phyloP scores from a whole-genome alignment of 2,888 invertebrate genomes.

The Scaptomyza polygonia region DNA sequence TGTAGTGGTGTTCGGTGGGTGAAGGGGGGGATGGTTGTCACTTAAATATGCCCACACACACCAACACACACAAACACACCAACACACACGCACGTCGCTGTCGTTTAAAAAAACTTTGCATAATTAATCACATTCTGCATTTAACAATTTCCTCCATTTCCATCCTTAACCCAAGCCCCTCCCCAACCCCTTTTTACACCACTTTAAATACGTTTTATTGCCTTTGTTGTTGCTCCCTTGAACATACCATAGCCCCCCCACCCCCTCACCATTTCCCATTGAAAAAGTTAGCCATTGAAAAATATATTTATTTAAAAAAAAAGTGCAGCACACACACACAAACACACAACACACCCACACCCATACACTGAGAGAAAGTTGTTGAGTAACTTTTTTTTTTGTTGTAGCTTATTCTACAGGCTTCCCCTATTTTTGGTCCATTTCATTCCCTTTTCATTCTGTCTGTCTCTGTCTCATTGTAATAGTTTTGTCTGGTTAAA shows the following conservation, averaged over 20 bases:
- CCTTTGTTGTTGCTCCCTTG: background rate
- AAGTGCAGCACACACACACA: background rate
- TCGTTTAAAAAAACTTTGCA: constrained; percentile 64
- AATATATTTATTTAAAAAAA: no score
- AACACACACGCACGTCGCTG: constrained; percentile 2
- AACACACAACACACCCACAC: background rate
- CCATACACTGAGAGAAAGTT: constrained; percentile 44
- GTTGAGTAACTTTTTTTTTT: constrained; percentile 57
- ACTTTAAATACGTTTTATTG: constrained; percentile 26
- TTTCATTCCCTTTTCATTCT: background rate
- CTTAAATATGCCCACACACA: constrained; percentile 2
- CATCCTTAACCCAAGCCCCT: constrained; percentile 4
- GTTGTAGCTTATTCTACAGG: background rate
- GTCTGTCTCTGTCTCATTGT: no score
- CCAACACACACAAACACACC: constrained; percentile 4
- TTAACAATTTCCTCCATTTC: constrained; percentile 53
- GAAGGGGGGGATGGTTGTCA: background rate
- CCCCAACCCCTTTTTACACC: background rate
- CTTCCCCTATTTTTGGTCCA: background rate
- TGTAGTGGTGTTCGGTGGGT: no score
- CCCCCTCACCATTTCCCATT: no score
- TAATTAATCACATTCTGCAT: constrained; percentile 68
- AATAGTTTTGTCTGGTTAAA: constrained; percentile 11
- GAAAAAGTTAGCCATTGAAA: no score
- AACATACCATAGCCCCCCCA: no score